Base-by-base conservation (phyloP, 1,140 invertebrate species). In the Schlechtendalia chinensis region DNA sequence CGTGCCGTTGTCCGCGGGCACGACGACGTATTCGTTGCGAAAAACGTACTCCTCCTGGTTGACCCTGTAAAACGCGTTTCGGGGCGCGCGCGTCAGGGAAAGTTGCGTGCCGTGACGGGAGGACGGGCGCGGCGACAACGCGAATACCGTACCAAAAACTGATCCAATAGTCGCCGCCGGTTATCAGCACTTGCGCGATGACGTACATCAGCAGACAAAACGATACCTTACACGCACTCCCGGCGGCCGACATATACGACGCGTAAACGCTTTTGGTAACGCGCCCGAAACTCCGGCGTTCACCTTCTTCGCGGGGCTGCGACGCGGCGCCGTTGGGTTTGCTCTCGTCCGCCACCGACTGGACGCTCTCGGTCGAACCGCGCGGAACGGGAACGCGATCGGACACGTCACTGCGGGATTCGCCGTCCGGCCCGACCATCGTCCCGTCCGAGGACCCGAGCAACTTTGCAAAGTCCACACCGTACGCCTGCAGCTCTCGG, bases 131-230 rank as follows among this genome's bases (percentile, higher is more conserved):
- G n/a, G n/a, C 22, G 16, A 39, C 32, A 39, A 39, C 32, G 32
- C 32, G 32, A 39, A 39, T 4, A 39, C 32, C 83, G 84, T 86
- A 92, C 93, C 93, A 95, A 81, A 89, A 87, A 3, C 92, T 90
- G 0, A 94, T 89, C 88, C 93, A 96, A 81, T 91, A 92, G 84
- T 95, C 93, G 83, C 91, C 89, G 17, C 88, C 87, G 22, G 92
- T 91, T 16, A 91, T 92, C 29, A 90, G 86, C 0, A 88, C 84
- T 85, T 94, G 92, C 0, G 92, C 89, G 0, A 90, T 22, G 5
- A 93, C 71, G 81, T 91, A 92, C 11, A 91, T 83, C 0, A 91
- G 1, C 0, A 90, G 69, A 0, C 93, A 87, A 0, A 89, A 82
- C 0, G 88, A 74, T 16, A 93, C 84, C 6, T 91, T 82, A 39